These are phyloP conservation scores for Bombus affinis DNA, from an alignment of 1,140 invertebrate species.

Conservation along the genomic window DNA sequence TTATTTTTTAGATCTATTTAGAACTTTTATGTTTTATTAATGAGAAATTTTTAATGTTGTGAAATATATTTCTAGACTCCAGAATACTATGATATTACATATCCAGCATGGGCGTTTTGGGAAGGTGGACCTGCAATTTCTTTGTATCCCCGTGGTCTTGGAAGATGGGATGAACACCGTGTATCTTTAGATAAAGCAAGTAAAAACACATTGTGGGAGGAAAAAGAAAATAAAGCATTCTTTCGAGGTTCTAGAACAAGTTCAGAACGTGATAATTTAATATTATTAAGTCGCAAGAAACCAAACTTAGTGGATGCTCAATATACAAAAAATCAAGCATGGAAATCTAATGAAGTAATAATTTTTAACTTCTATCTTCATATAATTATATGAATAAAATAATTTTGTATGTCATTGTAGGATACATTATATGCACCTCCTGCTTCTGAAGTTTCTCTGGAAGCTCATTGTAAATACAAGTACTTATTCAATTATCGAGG, in stretches of 20 bases:
- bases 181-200: constrained; percentile 87
- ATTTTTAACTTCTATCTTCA: constrained; percentile 18
- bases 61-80: constrained; percentile 83
- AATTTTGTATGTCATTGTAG: constrained; percentile 79
- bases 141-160: constrained; percentile 95
- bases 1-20: neutral
- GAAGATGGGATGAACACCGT: constrained; percentile 94
- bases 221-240: constrained; percentile 91
- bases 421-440: constrained; percentile 93
- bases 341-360: constrained; percentile 93
- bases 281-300: constrained; percentile 91
- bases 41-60: constrained; percentile 20
- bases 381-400: neutral
- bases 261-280: constrained; percentile 93
- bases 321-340: constrained; percentile 99
- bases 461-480: constrained; percentile 96
- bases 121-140: constrained; percentile 97
- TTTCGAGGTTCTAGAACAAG: constrained; percentile 97
- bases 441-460: constrained; percentile 93
- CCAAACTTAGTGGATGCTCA: constrained; percentile 94
- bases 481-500: constrained; percentile 98
- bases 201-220: constrained; percentile 88
- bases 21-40: neutral
- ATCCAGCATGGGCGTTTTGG: constrained; percentile 99
- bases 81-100: constrained; percentile 96